Evolutionary conservation across 2,888 invertebrate genomes (phyloP), one percentile per base, ranked within the genome.

Genomic region (Mimachlamys varia): DNA sequence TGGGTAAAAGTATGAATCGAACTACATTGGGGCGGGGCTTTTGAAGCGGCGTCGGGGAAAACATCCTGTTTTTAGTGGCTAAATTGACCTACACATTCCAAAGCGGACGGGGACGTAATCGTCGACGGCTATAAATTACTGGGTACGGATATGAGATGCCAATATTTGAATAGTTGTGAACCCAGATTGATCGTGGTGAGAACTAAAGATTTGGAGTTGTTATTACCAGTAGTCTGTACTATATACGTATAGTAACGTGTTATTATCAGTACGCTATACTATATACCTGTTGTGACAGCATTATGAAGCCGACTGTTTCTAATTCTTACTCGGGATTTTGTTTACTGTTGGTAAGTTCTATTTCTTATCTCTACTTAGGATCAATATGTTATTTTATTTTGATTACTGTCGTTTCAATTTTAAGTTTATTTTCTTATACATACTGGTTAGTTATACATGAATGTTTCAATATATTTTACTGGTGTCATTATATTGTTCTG

Each of bases 111-210:
- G 62, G 88, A 88, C 89, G 89, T 89, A 89, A 87, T 89, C 44
- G 58, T 0, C 22, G 50, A 55, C 89, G 37, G 87, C 53, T 90
- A 90, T 90, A 90, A 90, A 90, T 88, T 49, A 90, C 44, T 90
- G 88, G 22, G 62, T 53, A 87, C 44, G 44, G 58, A 27, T 55
- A 88, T 88, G 55, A 89, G 76, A 58, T 90, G 88, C 90, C 88
- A 88, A 88, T 88, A 87, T 88, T 90, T 22, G 55, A 33, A 37
- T 55, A 90, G 33, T 88, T 58, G 44, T 90, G 53, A 58, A 88
- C 44, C 88, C 13, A 33, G 76, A 76, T 76, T 76, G 76, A 33
- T 76, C 33, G 76, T 33, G 33, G 76, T 76, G 76, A 76, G 58
- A 58, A 22, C 76, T 27, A 27, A 10, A 17, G 22, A 0, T n/a